These are phyloP conservation scores for Arizona elegans DNA, from an alignment of 2,113 vertebrate genomes.

Conservation along the genomic window DNA sequence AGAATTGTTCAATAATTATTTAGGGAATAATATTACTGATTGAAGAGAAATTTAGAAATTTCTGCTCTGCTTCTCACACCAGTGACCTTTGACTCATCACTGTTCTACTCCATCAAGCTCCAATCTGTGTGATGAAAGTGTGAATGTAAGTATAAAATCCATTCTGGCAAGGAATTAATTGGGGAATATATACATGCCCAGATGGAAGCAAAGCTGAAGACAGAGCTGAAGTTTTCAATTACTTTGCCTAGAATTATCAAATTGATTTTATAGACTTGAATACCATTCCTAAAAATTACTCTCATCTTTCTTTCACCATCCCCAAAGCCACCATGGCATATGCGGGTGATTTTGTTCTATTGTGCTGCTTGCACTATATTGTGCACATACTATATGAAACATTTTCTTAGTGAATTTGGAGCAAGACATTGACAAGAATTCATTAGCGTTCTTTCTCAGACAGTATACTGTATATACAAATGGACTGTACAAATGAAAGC, in stretches of 20 bases:
- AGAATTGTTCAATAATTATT: not conserved
- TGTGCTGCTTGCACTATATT: not conserved
- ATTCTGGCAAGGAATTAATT: not conserved
- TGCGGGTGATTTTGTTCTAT: not conserved
- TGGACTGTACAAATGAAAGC: not conserved
- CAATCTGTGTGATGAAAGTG: constrained; percentile 1
- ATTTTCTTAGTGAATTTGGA: not conserved
- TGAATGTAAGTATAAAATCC: not conserved
- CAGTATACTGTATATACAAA: not conserved
- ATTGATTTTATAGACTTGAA: not conserved
- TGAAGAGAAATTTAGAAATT: not conserved
- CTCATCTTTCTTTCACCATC: not conserved
- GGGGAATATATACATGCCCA: not conserved
- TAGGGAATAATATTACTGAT: not conserved
- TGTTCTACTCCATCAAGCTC: constrained; percentile 1
- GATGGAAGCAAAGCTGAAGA: not conserved
- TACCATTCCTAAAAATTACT: not conserved
- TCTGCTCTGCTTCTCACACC: not conserved
- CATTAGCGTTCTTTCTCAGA: not conserved
- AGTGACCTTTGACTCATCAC: not conserved
- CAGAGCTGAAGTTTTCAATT: not conserved
- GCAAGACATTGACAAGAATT: not conserved
- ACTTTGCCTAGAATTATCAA: not conserved
- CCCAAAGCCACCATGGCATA: not conserved
- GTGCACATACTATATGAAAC: not conserved